Percentiles rank a stretch among this genome's conserved stretches.
These are phyloP conservation scores for Pomatostomus ruficeps DNA, from an alignment of 2,113 vertebrate genomes.

Conservation along the genomic window DNA sequence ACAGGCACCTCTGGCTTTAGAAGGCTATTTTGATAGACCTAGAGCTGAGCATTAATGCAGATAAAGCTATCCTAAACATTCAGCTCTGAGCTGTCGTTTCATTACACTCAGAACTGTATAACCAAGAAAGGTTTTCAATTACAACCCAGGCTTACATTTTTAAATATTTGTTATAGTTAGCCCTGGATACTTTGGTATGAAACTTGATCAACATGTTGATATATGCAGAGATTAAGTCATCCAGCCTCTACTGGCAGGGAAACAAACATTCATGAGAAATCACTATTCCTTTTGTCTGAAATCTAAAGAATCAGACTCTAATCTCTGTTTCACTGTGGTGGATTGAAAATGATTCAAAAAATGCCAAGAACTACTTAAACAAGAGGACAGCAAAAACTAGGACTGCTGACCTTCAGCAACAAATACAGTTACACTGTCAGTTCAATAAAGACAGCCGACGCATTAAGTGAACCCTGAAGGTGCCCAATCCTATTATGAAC, in stretches of 20 bases:
- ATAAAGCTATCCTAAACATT: background rate
- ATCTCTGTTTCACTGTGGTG: background rate
- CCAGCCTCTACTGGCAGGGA: constrained; percentile 8
- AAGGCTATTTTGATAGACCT: constrained; percentile 8
- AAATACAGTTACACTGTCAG: background rate
- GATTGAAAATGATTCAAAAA: background rate
- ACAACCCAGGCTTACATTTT: background rate
- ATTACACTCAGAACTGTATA: background rate
- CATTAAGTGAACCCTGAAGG: background rate
- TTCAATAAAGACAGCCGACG: background rate
- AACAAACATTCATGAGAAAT: background rate
- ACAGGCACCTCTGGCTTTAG: background rate
- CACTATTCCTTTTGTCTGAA: background rate
- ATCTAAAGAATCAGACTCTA: background rate
- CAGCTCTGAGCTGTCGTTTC: background rate
- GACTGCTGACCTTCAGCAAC: background rate
- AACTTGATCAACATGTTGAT: constrained; percentile 34
- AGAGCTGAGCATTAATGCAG: background rate
- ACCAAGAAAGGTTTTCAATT: background rate
- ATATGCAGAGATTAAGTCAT: constrained; percentile 34
- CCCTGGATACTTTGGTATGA: constrained; percentile 27
- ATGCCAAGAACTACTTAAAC: background rate
- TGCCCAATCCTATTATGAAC: background rate
- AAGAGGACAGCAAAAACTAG: background rate
- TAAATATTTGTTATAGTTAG: constrained; percentile 36